Evolutionary conservation across 2,113 vertebrate species (phyloP), one percentile per base, ranked within the genome.

Genomic region (Menura novaehollandiae): DNA sequence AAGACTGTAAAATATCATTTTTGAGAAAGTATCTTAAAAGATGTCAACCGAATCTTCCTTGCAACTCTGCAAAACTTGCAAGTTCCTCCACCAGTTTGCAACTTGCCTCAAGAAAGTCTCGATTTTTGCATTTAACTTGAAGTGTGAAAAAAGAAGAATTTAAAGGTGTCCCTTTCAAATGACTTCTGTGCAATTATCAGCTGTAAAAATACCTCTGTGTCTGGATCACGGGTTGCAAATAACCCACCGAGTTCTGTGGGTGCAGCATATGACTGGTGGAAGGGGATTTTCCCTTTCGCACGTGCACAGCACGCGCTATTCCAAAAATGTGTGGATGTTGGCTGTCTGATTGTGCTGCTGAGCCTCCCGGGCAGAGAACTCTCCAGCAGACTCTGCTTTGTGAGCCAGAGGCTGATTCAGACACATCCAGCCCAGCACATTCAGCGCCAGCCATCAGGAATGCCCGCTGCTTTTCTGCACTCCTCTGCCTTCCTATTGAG

Each of bases 251-350:
- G 60, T 39, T 67, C 68, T 60, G 26, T 15, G 66, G 51, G n/a
- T 28, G 49, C 62, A 80, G 79, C 77, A 69, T 4, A 28, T 85
- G 86, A 90, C 66, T 89, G 37, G 37, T 16, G 59, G 73, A 74
- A 22, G 35, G 47, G 66, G 91, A 77, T 91, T 95, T 86, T 96
- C 79, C 69, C 81, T 95, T 95, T 92, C 90, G 68, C 85, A 78
- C 5, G 33, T 15, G 41, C 60, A 35, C 64, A 91, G 91, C 79
- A 75, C 1, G 4, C 0, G 7, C 73, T 66, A 32, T 85, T 72
- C 77, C 80, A 96, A 95, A 97, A 98, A 97, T 97, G 95, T 95
- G 97, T 82, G 10, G 80, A 85, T 59, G 90, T 69, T 71, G 68
- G 96, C 94, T 94, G 66, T 93, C 97, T 86, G 71, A 97, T 98